Conservation (phyloP, 37 sponge, comb jelly and placozoan species). For the Crambe crambe region DNA sequence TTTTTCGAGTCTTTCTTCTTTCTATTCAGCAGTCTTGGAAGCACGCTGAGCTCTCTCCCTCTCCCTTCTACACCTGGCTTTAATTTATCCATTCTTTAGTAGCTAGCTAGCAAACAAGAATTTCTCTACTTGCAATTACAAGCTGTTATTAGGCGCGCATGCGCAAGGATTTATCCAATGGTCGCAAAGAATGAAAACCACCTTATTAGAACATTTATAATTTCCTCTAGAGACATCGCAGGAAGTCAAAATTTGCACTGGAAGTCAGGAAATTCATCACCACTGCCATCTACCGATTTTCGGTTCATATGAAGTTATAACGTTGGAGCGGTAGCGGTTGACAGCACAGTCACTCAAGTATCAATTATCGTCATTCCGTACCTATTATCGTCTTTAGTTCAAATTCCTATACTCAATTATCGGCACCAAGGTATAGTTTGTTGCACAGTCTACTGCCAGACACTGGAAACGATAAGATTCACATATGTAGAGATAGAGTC, state of each 20-base stretch:
- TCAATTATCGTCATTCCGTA: slow-evolving; percentile 6
- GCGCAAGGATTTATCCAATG: too few relatives aligned
- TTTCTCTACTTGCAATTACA: too few relatives aligned
- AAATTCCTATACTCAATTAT: slow-evolving; percentile 12
- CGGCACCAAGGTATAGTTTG: background rate
- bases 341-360: background rate
- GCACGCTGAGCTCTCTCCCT: too few relatives aligned
- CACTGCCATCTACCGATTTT: background rate
- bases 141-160: too few relatives aligned
- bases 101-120: too few relatives aligned
- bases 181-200: too few relatives aligned
- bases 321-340: background rate
- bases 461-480: background rate
- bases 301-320: background rate
- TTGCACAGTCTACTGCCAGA: background rate
- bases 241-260: background rate
- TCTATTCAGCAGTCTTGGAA: too few relatives aligned
- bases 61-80: too few relatives aligned
- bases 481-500: background rate
- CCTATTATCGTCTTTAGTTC: slow-evolving; percentile 6
- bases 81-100: too few relatives aligned
- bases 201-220: too few relatives aligned
- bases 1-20: too few relatives aligned
- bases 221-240: background rate
- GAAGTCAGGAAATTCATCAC: background rate